Conservation (phyloP, 2,797 vertebrate species). For the Xenops minutus region DNA sequence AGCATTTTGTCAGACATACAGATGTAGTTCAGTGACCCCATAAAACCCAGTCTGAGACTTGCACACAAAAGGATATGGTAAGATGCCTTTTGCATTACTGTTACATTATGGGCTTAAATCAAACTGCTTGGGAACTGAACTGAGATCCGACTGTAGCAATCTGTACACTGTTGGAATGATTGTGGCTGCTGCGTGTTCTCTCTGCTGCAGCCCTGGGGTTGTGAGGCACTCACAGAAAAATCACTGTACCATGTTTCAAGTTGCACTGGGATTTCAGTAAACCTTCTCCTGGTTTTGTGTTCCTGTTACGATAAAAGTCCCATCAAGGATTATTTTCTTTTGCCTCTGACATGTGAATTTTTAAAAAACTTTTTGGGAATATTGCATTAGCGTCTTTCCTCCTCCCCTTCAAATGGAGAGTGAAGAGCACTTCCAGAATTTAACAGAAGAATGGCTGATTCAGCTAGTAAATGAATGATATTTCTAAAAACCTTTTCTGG, state of each 20-base stretch:
- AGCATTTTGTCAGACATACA: neutral
- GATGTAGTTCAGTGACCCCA: neutral
- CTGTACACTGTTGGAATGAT: rapidly evolving
- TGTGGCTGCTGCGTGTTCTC: neutral
- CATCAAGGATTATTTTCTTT: neutral
- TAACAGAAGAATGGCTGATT: neutral
- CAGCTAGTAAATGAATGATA: neutral
- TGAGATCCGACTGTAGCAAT: neutral
- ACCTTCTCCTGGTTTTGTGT: neutral
- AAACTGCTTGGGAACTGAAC: neutral
- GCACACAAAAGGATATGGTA: neutral
- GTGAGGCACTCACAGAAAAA: neutral
- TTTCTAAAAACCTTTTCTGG: neutral
- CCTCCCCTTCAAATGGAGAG: neutral
- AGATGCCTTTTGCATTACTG: neutral
- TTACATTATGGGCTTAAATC: neutral
- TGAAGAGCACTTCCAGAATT: neutral
- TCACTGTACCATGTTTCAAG: neutral
- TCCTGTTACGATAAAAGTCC: neutral
- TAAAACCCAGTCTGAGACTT: neutral
- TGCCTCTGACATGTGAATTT: neutral
- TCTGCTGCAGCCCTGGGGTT: neutral
- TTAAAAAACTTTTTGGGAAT: neutral
- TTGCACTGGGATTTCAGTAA: neutral
- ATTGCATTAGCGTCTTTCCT: neutral